Percentiles rank a stretch among this genome's conserved stretches.
These are phyloP conservation scores for Daktulosphaira vitifoliae DNA, from an alignment of 1,140 invertebrate species.

Conservation along the genomic window DNA sequence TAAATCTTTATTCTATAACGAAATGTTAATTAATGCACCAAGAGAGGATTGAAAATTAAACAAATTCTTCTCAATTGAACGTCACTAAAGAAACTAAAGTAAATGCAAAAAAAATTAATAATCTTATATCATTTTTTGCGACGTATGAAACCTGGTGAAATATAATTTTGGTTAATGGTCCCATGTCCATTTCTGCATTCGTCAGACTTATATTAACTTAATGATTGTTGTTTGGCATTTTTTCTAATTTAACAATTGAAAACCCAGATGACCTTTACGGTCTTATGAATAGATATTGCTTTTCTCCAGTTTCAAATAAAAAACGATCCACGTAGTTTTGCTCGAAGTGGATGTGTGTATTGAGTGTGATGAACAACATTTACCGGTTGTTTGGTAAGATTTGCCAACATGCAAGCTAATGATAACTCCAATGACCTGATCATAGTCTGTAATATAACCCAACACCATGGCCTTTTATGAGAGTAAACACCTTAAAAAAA, in stretches of 20 bases:
- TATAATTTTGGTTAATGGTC: conserved; percentile 24
- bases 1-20: too few relatives aligned
- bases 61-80: too few relatives aligned
- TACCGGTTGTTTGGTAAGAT: conserved; percentile 54
- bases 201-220: conserved; percentile 30
- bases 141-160: conserved; percentile 1
- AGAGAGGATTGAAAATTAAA: too few relatives aligned
- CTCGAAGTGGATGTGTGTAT: conserved; percentile 30
- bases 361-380: conserved; percentile 41
- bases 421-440: conserved; percentile 48
- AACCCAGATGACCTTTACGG: too few relatives aligned
- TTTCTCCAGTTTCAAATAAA: conserved; percentile 30
- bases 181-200: conserved; percentile 14
- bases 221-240: too few relatives aligned
- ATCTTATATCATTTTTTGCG: too few relatives aligned
- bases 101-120: too few relatives aligned
- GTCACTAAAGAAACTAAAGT: too few relatives aligned
- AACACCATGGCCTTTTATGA: conserved; percentile 44
- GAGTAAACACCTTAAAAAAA: conserved; percentile 15
- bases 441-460: conserved; percentile 50
- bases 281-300: too few relatives aligned
- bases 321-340: conserved; percentile 36
- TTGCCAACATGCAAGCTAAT: conserved; percentile 53
- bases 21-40: too few relatives aligned
- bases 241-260: too few relatives aligned